Base-by-base conservation (phyloP, 1,140 invertebrate species). In the Aphelinus atriplicis region DNA sequence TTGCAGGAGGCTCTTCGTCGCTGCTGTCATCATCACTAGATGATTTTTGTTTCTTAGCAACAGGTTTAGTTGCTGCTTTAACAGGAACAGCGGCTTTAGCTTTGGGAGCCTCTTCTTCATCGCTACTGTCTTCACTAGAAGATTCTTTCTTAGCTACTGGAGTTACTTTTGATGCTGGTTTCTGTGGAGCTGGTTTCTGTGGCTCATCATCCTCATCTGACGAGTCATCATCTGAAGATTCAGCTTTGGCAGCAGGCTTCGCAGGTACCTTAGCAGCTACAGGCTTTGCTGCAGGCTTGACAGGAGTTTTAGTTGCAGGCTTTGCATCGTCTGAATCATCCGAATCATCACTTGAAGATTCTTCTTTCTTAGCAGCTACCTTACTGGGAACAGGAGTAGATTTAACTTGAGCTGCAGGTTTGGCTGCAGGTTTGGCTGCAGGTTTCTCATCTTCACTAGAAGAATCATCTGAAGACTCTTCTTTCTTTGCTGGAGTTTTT, bases 41-140 rank as follows among this genome's bases (percentile, higher is more conserved):
- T 7, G 76, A 77, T 45, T 76, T 47, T 46, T 57, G 46, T 43
- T 80, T 76, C 55, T 75, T 78, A n/a, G 48, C 7, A 7, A 61
- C 10, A 55, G 61, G 48, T 67, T 81, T 84, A 0, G 45, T 51
- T 4, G 63, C n/a, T 43, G 58, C 2, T 68, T 80, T 80, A 7
- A 50, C 70, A 42, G 63, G 53, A n/a, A 26, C 26, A 26, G 51
- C 10, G 61, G 55, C 0, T 55, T 67, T 69, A 7, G 56, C 43
- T 70, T 65, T 76, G 9, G 78, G 64, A 64, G 48, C 83, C 78
- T 66, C 83, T 81, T 76, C 84, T 73, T 73, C 80, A 73, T 79
- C 58, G 50, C 78, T 83, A 61, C 86, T 82, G 6, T 89, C 85
- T 0, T 84, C 84, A 72, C 81, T 82, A 0, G 82, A 85, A 1